These are phyloP conservation scores for Leuciscus waleckii DNA, from an alignment of 2,797 vertebrate species.

Conservation along the genomic window DNA sequence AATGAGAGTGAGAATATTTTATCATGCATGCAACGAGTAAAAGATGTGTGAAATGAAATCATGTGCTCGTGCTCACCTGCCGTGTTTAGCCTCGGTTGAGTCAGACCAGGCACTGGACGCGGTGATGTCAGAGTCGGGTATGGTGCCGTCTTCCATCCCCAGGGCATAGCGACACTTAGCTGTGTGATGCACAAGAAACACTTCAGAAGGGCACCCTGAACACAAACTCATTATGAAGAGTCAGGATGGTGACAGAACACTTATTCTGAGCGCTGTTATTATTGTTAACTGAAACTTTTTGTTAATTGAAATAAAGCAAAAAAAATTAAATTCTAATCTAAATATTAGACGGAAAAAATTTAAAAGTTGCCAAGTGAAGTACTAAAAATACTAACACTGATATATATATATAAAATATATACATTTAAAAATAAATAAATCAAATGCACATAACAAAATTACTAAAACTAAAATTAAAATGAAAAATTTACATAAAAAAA, in stretches of 20 bases:
- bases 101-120: slow-evolving; percentile 95
- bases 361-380: background rate
- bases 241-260: background rate
- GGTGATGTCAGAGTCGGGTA: slow-evolving; percentile 89
- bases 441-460: background rate
- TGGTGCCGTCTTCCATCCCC: slow-evolving; percentile 93
- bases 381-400: background rate
- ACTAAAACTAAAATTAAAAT: background rate
- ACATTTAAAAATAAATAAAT: background rate
- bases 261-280: background rate
- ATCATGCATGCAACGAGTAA: background rate
- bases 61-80: slow-evolving; percentile 78
- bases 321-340: background rate
- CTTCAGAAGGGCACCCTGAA: slow-evolving; percentile 7
- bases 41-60: background rate
- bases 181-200: slow-evolving; percentile 61
- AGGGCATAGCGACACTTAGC: slow-evolving; percentile 91
- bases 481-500: background rate
- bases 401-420: background rate
- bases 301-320: background rate
- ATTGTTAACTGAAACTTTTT: background rate
- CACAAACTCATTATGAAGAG: background rate
- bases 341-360: background rate
- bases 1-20: slow-evolving; percentile 3
- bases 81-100: slow-evolving; percentile 92